Conservation (phyloP, 2,797 vertebrate species). For the Gymnothorax javanicus region DNA sequence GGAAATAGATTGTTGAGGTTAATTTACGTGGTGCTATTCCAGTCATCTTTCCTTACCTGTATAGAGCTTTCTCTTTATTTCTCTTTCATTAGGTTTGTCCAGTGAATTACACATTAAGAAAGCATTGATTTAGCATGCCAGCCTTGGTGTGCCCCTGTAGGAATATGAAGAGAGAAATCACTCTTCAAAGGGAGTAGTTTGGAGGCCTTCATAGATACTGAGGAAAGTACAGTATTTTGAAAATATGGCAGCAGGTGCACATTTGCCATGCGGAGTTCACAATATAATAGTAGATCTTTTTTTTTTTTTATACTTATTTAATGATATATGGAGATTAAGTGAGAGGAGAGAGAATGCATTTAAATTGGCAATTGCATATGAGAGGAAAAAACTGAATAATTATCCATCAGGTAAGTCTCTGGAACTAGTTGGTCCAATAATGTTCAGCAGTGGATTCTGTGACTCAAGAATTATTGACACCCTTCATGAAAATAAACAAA, state of each 20-base stretch:
- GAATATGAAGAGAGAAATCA: not conserved
- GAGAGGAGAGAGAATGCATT: not conserved
- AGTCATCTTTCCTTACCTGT: not conserved
- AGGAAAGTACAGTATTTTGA: not conserved
- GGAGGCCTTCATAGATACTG: slow-evolving; percentile 18
- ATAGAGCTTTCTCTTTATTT: slow-evolving; percentile 3
- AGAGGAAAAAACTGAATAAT: not conserved
- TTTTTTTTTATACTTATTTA: slow-evolving; percentile 13
- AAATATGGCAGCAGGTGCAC: not conserved
- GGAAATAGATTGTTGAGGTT: slow-evolving; percentile 11
- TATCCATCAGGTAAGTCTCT: not conserved
- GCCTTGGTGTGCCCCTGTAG: not conserved
- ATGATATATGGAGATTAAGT: not conserved
- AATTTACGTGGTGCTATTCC: slow-evolving; percentile 20
- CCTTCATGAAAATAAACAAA: too few relatives aligned
- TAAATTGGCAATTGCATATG: not conserved
- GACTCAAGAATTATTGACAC: too few relatives aligned
- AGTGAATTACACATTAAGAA: slow-evolving; percentile 13
- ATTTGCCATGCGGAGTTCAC: not conserved
- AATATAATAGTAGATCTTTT: slow-evolving; percentile 14
- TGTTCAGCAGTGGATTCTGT: not conserved
- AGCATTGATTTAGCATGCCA: not conserved
- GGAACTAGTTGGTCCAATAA: not conserved
- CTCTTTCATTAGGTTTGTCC: slow-evolving; percentile 9
- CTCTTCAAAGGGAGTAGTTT: slow-evolving; percentile 24